Base-by-base conservation (phyloP, 2,888 invertebrate genomes). In the Leptura quadrifasciata region DNA sequence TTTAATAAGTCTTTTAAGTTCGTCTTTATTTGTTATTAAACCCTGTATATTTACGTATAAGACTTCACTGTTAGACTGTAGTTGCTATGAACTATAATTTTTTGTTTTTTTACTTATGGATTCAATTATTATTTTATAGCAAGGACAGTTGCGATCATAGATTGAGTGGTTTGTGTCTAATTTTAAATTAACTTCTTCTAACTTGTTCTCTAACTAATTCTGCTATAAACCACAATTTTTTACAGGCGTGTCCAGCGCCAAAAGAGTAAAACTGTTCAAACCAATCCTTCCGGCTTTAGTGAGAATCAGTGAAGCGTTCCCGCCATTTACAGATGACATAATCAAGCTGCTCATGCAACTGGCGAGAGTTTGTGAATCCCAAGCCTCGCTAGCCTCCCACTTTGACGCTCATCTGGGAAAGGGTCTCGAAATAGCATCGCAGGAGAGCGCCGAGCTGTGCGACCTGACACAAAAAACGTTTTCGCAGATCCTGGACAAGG, bases 231-330 rank as follows among this genome's bases (percentile, higher is more conserved):
- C 27, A 4, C 6, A 31, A 31, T 31, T 31, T 31, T 6, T 88
- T 87, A 86, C 91, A 88, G 95, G 97, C 58, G 90, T 98, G 63
- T 95, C 96, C 0, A 94, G 95, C 76, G 94, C 94, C 78, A 93
- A 95, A 84, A 92, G 97, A 57, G 92, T 95, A 17, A 93, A 95
- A 86, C 92, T 98, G 79, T 97, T 98, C 87, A 93, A 94, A 82
- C 94, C 96, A 8, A 94, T 96, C 5, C 89, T 98, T 52, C 96
- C 97, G 60, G 95, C 97, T 2, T 90, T 98, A 65, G 95, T 96
- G 5, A 91, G 96, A 55, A 96, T 98, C 81, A 96, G 96, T 83
- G 94, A 94, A 80, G 97, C 98, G 0, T 98, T 98, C 88, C 98
- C 98, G 2, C 96, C 97, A 0, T 90, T 98, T 10, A 93, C 95